Evolutionary conservation across 1,140 invertebrate species (phyloP).

Genomic region (Neodiprion lecontei): DNA sequence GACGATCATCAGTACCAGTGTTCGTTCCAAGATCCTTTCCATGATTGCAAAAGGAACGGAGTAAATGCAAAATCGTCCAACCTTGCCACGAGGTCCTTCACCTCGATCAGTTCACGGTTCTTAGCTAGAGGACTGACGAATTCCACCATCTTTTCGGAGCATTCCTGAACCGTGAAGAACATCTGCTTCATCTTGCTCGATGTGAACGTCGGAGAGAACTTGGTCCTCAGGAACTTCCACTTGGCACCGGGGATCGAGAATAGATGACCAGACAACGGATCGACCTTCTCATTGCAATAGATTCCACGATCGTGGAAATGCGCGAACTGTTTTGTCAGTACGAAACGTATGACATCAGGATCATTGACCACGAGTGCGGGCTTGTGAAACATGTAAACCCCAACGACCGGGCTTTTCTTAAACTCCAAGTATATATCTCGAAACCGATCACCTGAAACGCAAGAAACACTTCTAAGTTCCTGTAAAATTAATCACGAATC

Average conservation of each 20-base stretch:
- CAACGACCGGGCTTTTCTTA: conserved; percentile 36
- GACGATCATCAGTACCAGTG: conserved; percentile 17
- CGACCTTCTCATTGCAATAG: conserved; percentile 57
- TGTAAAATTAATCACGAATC: neutral
- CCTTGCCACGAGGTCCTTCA: conserved; percentile 61
- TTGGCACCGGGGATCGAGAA: conserved; percentile 55
- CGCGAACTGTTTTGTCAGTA: conserved; percentile 61
- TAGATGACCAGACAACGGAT: conserved; percentile 63
- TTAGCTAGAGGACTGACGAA: conserved; percentile 35
- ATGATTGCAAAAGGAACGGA: neutral
- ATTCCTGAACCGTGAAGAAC: conserved; percentile 58
- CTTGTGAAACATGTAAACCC: conserved; percentile 59
- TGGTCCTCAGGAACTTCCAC: conserved; percentile 62
- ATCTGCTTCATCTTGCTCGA: conserved; percentile 66
- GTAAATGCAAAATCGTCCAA: conserved; percentile 4
- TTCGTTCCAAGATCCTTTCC: neutral
- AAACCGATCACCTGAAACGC: conserved; percentile 30
- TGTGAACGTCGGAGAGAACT: conserved; percentile 66
- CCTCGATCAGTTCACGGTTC: conserved; percentile 35
- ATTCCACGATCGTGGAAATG: conserved; percentile 59
- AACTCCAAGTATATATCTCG: conserved; percentile 27
- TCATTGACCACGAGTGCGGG: conserved; percentile 60
- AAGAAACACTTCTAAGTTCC: neutral
- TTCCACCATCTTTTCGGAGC: conserved; percentile 49
- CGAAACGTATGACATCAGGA: conserved; percentile 57